Base-by-base conservation (phyloP, 2,888 invertebrate genomes). In the Schrankia costaestrigalis region DNA sequence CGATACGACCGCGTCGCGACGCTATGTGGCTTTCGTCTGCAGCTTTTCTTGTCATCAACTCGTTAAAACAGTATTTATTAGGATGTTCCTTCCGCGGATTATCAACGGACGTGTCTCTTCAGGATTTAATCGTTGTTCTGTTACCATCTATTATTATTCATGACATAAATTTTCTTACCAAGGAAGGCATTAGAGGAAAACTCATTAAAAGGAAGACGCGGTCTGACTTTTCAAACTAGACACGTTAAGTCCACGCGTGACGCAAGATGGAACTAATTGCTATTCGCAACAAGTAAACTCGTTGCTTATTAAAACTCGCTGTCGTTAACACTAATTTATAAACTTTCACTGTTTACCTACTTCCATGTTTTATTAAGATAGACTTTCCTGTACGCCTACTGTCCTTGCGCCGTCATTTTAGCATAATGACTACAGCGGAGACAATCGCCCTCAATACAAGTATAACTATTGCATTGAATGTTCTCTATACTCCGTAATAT, bases 171-270 rank as follows among this genome's bases (percentile, higher is more conserved):
- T 84, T 82, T 77, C 76, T 73, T 69, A 58, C 74, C 76, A 72
- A 74, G 77, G 79, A 76, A 80, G 78, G 82, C 77, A 82, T 84
- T 85, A 84, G 79, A 76, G 76, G 83, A 81, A 85, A 86, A 86
- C 85, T 86, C 85, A 87, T 86, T 87, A 86, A 85, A 85, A 83
- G 76, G 57, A 71, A 76, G 80, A 84, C 84, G 84, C 81, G 82
- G 72, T 65, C 76, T 78, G 85, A 84, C 82, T 86, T 84, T 84
- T 81, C 83, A 85, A 85, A 85, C 78, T 80, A 82, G 83, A 85
- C 80, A 74, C 84, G 84, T 83, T 84, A 85, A 84, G 84, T 78
- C 82, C 84, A 85, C 82, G 84, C 84, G 85, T 84, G 84, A 78
- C 76, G 70, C 67, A 64, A 71, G 66, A 68, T 65, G 59, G 60